These are phyloP conservation scores for Trichopria drosophilae DNA, from an alignment of 2,888 invertebrate species.

Conservation along the genomic window DNA sequence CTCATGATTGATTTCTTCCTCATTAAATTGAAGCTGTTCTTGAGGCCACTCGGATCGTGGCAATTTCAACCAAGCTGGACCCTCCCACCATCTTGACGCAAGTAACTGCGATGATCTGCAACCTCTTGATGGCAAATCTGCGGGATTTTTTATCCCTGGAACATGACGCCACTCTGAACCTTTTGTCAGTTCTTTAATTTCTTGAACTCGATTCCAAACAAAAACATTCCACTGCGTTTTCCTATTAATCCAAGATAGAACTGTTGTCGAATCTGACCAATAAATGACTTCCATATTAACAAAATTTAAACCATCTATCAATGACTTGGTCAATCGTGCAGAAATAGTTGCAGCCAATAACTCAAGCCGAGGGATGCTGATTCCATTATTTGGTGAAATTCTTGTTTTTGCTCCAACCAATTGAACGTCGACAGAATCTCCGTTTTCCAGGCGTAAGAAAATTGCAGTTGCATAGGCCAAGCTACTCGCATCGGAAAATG, in stretches of 20 bases:
- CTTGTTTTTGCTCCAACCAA: constrained; percentile 41
- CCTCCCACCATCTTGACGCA: constrained; percentile 46
- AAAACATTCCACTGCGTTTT: constrained; percentile 41
- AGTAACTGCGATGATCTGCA: constrained; percentile 38
- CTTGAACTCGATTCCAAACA: constrained; percentile 41
- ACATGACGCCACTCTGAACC: constrained; percentile 41
- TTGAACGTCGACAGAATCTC: constrained; percentile 27
- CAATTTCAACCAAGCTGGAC: constrained; percentile 41
- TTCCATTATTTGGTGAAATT: constrained; percentile 39
- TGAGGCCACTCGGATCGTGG: constrained; percentile 35
- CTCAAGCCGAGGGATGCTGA: constrained; percentile 46
- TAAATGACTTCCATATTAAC: constrained; percentile 26
- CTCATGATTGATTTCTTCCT: constrained; percentile 27
- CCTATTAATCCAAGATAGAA: constrained; percentile 39
- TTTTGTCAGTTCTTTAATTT: constrained; percentile 37
- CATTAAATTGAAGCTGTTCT: background rate
- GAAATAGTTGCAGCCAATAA: constrained; percentile 42
- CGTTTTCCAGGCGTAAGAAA: constrained; percentile 34
- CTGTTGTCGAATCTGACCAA: constrained; percentile 43
- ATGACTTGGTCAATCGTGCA: constrained; percentile 30
- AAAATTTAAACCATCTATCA: constrained; percentile 26
- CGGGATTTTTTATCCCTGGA: constrained; percentile 45
- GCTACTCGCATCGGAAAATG: constrained; percentile 40
- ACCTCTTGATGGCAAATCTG: constrained; percentile 46
- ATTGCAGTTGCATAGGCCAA: constrained; percentile 38